Conservation (phyloP, 2,888 invertebrate genomes). For the Drosophila anomelani region DNA sequence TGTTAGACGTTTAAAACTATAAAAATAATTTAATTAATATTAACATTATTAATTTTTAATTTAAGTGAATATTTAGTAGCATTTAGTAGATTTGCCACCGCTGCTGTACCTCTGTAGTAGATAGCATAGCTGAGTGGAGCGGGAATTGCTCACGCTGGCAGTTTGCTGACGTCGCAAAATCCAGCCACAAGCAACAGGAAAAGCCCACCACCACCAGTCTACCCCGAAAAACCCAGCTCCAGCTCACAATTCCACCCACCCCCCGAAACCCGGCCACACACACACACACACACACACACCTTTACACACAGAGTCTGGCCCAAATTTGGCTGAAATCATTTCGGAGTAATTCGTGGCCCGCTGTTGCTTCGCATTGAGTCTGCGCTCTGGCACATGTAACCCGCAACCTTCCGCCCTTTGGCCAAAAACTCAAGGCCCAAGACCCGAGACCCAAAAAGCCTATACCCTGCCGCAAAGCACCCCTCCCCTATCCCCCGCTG, state of each 20-base stretch:
- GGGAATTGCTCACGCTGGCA: constrained; percentile 16
- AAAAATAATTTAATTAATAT: not conserved
- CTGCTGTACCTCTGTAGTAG: constrained; percentile 7
- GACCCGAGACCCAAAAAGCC: constrained; percentile 3
- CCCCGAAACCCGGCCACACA: not conserved
- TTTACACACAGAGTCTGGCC: constrained; percentile 46
- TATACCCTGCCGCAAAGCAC: not conserved
- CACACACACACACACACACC: not conserved
- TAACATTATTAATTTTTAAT: no score
- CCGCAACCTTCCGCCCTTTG: constrained; percentile 2
- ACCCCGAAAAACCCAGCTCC: constrained; percentile 32
- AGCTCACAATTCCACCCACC: not conserved
- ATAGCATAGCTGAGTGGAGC: not conserved
- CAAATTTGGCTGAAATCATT: constrained; percentile 59
- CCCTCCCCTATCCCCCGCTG: not conserved
- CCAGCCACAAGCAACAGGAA: constrained; percentile 75
- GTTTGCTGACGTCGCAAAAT: constrained; percentile 69
- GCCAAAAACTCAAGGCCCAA: not conserved
- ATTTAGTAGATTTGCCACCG: not conserved
- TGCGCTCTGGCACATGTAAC: constrained; percentile 31
- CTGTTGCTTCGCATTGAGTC: constrained; percentile 50
- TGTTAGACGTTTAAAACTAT: not conserved
- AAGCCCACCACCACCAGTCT: constrained; percentile 8
- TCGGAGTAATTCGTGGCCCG: constrained; percentile 33
- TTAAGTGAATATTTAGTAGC: not conserved